phyloP scores from a whole-genome alignment of 2,888 invertebrate genomes.

The Dasysyrphus albostriatus region DNA sequence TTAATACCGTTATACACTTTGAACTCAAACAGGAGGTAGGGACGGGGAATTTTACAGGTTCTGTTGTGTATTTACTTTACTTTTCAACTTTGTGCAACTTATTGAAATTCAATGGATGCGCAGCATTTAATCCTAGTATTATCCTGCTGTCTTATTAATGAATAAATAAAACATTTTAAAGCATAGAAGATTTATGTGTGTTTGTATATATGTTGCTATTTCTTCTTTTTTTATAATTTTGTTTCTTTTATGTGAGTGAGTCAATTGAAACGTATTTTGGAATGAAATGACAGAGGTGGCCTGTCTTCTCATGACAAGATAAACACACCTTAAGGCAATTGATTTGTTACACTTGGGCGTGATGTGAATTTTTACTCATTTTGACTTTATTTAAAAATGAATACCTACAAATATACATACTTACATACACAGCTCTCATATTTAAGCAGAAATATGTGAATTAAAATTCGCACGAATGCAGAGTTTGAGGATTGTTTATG shows the following conservation, averaged over 20 bases:
- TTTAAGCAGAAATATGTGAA: background rate
- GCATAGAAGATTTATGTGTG: constrained; percentile 39
- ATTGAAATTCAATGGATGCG: constrained; percentile 74
- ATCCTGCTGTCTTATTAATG: constrained; percentile 59
- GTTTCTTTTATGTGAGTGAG: background rate
- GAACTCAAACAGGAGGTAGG: background rate
- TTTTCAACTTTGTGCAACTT: constrained; percentile 50
- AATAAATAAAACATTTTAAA: constrained; percentile 59
- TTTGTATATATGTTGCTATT: background rate
- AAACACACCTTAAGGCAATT: constrained; percentile 72
- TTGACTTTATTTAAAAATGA: background rate
- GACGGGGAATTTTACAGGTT: background rate
- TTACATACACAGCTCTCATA: background rate
- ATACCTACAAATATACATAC: background rate
- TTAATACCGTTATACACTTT: constrained; percentile 40
- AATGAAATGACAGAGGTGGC: constrained; percentile 66
- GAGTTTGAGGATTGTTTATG: background rate
- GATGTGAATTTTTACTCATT: constrained; percentile 55
- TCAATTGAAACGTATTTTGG: constrained; percentile 35
- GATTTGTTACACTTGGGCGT: constrained; percentile 67
- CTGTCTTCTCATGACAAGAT: constrained; percentile 59
- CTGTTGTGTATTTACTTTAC: constrained; percentile 11
- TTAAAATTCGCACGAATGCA: constrained; percentile 19
- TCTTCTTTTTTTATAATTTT: background rate
- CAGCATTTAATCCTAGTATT: constrained; percentile 66